Conservation (phyloP, 2,797 vertebrate species). For the Phyllotis vaccarum region DNA sequence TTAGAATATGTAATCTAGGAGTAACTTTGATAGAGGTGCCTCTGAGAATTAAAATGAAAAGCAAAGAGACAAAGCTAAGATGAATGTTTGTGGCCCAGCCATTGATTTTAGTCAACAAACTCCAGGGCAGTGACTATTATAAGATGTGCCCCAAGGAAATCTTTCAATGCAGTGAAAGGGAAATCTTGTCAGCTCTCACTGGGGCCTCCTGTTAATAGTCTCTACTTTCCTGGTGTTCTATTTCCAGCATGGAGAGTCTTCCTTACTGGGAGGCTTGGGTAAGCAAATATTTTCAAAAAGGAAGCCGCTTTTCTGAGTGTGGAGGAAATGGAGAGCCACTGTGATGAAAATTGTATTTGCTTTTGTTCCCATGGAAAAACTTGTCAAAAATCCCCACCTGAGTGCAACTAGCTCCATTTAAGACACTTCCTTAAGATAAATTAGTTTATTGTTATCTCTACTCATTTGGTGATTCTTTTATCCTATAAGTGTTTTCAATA, state of each 20-base stretch:
- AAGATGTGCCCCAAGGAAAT: conserved; percentile 38
- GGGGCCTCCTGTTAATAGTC: conserved; percentile 67
- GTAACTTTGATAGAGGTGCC: not conserved
- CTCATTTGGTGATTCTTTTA: not conserved
- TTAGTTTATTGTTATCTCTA: not conserved
- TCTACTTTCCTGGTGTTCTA: conserved; percentile 66
- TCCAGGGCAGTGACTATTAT: conserved; percentile 33
- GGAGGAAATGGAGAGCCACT: conserved; percentile 54
- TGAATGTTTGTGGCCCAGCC: not conserved
- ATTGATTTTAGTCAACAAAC: not conserved
- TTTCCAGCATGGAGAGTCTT: not conserved
- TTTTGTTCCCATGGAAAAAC: conserved; percentile 31
- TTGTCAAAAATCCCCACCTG: not conserved
- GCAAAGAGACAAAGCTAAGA: not conserved
- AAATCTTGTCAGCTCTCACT: conserved; percentile 48
- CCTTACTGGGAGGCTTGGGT: not conserved
- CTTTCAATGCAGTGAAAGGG: not conserved
- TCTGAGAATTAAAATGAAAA: not conserved
- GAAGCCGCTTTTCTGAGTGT: conserved; percentile 54
- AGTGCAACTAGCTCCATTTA: not conserved
- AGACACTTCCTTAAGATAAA: not conserved
- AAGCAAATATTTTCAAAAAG: conserved; percentile 57
- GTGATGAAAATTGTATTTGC: not conserved
- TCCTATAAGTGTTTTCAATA: conserved; percentile 31
- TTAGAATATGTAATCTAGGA: not conserved